Evolutionary conservation across 2,888 invertebrate genomes (phyloP), one percentile per base, ranked within the genome.

Genomic region (Drosophila rellima): DNA sequence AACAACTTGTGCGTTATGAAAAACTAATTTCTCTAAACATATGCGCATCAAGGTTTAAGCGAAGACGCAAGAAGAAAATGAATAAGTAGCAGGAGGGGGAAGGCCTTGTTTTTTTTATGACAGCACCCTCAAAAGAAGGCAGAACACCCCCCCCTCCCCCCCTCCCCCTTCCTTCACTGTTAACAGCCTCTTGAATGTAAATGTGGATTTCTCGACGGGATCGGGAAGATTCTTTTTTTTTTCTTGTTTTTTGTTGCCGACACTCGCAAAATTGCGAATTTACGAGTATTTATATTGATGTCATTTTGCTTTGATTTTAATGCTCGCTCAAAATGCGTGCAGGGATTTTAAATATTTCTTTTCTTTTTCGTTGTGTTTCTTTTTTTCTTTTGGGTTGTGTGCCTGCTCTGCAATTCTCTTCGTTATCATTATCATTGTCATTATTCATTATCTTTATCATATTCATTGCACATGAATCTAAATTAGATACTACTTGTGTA

Each of bases 1-100:
- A 90, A 75, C 82, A 89, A 90, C 90, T 89, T 89, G 90, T 83
- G 82, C 82, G 84, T 84, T 90, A 90, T 91, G 91, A 83, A 90
- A 87, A 89, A 89, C 88, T 89, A 89, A 89, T 89, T 89, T 90
- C 90, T 84, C 89, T 82, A 89, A 88, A 83, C 87, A 85, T 90
- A 88, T 90, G 88, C 85, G 82, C 79, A 78, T 77, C 74, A 60
- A 74, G 75, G 73, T 40, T 70, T 67, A 68, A 67, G 71, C 70
- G 68, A 45, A 51, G 70, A 66, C 20, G 52, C 47, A 61, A 37
- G 6, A 50, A 40, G 35, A 20, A 15, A 15, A 18, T n/a, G 3
- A 2, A 6, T n/a, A 4, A 11, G 52, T 13, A n/a, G 17, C n/a
- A 13, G 44, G 13, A 2, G 35, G 26, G 8, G 23, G 15, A 17